These are phyloP conservation scores for Hybos culiciformis DNA, from an alignment of 2,888 invertebrate genomes.

Conservation along the genomic window DNA sequence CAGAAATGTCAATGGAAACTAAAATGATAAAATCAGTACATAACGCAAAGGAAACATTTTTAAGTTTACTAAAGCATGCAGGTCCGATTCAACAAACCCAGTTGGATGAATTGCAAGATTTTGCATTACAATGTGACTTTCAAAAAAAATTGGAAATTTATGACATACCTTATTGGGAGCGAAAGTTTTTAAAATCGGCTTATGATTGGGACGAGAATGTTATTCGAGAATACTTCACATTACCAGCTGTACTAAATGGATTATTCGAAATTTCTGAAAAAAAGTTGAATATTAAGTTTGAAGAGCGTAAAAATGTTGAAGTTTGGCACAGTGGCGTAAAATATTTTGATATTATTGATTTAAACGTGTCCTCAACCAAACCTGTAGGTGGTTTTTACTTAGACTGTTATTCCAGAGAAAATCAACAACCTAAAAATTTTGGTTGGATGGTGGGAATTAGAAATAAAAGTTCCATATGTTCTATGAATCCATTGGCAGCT, in stretches of 20 bases:
- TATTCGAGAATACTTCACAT: conserved; percentile 68
- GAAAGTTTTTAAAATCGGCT: conserved; percentile 54
- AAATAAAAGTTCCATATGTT: conserved; percentile 50
- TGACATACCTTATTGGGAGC: conserved; percentile 80
- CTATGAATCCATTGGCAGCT: conserved; percentile 60
- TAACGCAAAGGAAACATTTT: conserved; percentile 56
- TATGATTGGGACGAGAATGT: conserved; percentile 57
- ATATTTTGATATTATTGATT: conserved; percentile 58
- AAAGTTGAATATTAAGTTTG: conserved; percentile 64
- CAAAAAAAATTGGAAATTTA: conserved; percentile 54
- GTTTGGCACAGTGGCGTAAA: conserved; percentile 79
- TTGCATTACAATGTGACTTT: conserved; percentile 60
- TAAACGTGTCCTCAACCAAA: conserved; percentile 15
- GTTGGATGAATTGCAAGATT: conserved; percentile 53
- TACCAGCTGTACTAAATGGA: conserved; percentile 64
- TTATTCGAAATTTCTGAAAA: conserved; percentile 61
- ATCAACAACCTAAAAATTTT: conserved; percentile 49
- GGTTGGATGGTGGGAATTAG: conserved; percentile 71
- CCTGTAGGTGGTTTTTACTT: conserved; percentile 75
- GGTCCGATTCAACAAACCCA: conserved; percentile 64
- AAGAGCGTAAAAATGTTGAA: conserved; percentile 46
- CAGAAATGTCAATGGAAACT: conserved; percentile 83
- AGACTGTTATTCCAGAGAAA: conserved; percentile 60
- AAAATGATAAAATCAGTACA: conserved; percentile 77
- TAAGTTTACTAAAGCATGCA: conserved; percentile 51